A percentile compares a stretch with the other conserved stretches of the same genome.
These are phyloP conservation scores for Ictalurus punctatus DNA, from an alignment of 2,113 vertebrate species.

Conservation along the genomic window DNA sequence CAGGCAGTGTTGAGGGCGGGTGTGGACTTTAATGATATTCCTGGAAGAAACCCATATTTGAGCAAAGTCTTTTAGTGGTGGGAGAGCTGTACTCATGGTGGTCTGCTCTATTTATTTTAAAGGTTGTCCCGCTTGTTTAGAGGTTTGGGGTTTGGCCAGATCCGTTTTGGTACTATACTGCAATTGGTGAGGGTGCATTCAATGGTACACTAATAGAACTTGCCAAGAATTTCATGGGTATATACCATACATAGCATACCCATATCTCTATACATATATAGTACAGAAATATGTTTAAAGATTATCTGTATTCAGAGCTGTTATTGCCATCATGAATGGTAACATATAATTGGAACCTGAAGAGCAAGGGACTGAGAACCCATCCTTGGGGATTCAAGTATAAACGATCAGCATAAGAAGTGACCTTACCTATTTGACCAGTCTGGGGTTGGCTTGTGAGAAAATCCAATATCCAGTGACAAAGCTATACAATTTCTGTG, in stretches of 20 bases:
- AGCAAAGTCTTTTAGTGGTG: not conserved
- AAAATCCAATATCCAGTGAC: not conserved
- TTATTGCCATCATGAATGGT: not conserved
- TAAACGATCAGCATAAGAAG: not conserved
- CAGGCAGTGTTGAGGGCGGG: not conserved
- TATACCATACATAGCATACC: too few species aligned
- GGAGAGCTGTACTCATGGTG: not conserved
- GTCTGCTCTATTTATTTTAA: not conserved
- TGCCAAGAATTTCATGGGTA: not conserved
- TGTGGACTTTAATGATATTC: not conserved
- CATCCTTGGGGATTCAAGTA: not conserved
- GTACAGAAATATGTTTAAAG: not conserved
- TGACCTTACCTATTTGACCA: not conserved
- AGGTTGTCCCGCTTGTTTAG: not conserved
- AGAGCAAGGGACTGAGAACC: not conserved
- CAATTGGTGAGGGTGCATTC: not conserved
- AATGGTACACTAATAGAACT: not conserved
- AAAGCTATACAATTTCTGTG: not conserved
- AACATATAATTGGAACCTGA: not conserved
- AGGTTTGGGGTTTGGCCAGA: not conserved
- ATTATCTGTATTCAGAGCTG: not conserved
- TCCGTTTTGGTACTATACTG: not conserved
- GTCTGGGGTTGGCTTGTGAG: not conserved
- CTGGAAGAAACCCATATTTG: conserved; percentile 9
- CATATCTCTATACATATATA: not conserved